These are phyloP conservation scores for Isotomurus palustris DNA, from an alignment of 2,888 invertebrate genomes.

Conservation along the genomic window DNA sequence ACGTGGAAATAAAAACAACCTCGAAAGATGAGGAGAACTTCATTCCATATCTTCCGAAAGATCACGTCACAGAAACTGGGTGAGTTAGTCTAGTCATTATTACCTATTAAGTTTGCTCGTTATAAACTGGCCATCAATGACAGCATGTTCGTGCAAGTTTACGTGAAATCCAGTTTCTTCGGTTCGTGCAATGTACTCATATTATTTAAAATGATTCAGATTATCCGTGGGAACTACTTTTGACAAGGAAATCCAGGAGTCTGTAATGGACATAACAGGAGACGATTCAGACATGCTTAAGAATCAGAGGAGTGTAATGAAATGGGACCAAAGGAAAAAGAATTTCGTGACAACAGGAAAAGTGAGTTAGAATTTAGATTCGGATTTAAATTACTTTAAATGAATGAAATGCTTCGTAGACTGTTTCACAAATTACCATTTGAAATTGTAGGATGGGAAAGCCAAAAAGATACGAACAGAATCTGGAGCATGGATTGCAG, in stretches of 20 bases:
- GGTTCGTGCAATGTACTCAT: not conserved
- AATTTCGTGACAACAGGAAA: slow-evolving; percentile 69
- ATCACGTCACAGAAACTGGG: slow-evolving; percentile 80
- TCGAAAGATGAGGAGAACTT: slow-evolving; percentile 72
- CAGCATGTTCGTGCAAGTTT: too few relatives aligned
- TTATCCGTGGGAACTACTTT: slow-evolving; percentile 70
- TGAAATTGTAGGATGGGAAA: slow-evolving; percentile 53
- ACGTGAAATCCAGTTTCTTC: too few relatives aligned
- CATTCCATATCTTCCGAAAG: slow-evolving; percentile 77
- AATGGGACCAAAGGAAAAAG: slow-evolving; percentile 95
- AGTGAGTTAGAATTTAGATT: slow-evolving; percentile 50
- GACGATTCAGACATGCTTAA: slow-evolving; percentile 68
- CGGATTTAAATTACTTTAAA: not conserved
- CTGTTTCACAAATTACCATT: not conserved
- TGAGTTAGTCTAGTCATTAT: too few relatives aligned
- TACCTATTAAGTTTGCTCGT: too few relatives aligned
- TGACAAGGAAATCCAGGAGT: slow-evolving; percentile 69
- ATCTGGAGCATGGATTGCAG: slow-evolving; percentile 89
- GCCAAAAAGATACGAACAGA: slow-evolving; percentile 86
- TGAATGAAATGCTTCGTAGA: not conserved
- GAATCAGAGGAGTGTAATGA: slow-evolving; percentile 58
- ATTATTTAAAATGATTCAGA: slow-evolving; percentile 51
- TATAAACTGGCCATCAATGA: too few relatives aligned
- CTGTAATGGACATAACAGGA: slow-evolving; percentile 75
- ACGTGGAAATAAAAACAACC: not conserved